phyloP scores from a whole-genome alignment of 1,140 invertebrate genomes.

The Tribolium castaneum region DNA sequence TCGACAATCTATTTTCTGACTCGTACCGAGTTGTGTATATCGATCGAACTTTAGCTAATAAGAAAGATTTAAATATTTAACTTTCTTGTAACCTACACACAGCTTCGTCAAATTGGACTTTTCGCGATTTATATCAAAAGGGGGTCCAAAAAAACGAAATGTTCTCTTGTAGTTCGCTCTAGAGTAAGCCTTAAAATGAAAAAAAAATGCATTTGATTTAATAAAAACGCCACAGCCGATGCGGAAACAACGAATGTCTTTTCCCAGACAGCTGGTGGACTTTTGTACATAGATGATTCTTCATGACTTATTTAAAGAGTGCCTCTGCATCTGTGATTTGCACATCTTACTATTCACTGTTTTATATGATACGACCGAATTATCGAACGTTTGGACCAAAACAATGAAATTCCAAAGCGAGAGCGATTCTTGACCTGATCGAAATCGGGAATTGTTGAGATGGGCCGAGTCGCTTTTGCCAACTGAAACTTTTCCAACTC shows the following conservation, averaged over 20 bases:
- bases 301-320: constrained; percentile 44
- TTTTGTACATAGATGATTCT: constrained; percentile 7
- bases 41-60: constrained; percentile 13
- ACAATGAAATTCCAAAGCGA: not conserved
- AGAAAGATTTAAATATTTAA: not conserved
- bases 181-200: constrained; percentile 26
- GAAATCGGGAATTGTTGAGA: not conserved
- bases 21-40: constrained; percentile 30
- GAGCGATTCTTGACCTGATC: constrained; percentile 10
- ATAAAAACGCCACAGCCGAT: not conserved
- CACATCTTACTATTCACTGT: constrained; percentile 37
- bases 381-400: constrained; percentile 37
- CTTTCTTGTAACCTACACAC: constrained; percentile 7
- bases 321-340: constrained; percentile 52
- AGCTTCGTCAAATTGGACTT: constrained; percentile 26
- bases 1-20: constrained; percentile 39
- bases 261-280: not conserved
- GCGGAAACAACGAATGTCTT: constrained; percentile 13
- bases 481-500: constrained; percentile 33
- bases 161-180: constrained; percentile 18
- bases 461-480: not conserved
- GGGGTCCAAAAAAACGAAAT: constrained; percentile 5
- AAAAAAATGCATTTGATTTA: constrained; percentile 8
- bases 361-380: constrained; percentile 47
- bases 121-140: not conserved